Evolutionary conservation across 35 echinoderm and acorn worm genomes (phyloP), one percentile per base, ranked within the genome.

Genomic region (Diadema setosum): DNA sequence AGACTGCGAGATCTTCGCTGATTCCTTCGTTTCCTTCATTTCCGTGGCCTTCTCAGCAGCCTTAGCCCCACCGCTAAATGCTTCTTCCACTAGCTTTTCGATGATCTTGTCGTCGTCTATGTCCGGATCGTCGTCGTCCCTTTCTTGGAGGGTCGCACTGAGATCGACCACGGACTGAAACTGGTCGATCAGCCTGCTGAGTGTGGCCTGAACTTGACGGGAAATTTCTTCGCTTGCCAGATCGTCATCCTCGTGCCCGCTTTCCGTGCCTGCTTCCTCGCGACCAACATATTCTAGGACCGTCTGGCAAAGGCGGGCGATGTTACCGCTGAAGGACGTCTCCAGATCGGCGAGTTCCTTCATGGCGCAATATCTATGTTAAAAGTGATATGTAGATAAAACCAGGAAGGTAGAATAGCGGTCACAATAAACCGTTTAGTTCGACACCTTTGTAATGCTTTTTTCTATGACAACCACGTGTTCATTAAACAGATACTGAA

Each of bases 101-200:
- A 82, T 83, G 40, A 55, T 70, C 70, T 58, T 61, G 6, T 90
- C 88, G 12, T 18, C 61, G 12, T 45, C 88, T 2, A 45, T 20
- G 31, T 12, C 41, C 6, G 20, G 33, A 7, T 39, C 43, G 1
- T 76, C 25, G 21, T 85, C 82, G 30, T 39, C 61, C 16, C 88
- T 41, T 1, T 87, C 49, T 27, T 90, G 44, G 25, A 91, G 65
- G 14, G 58, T 86, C 6, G 89, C 50, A 26, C 89, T 95, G 37
- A 95, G 69, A 33, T 88, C 89, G 27, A 95, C 81, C 83, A 95
- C 90, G 8, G 89, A 95, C n/a, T 91, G 58, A 31, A 95, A 95
- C 46, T 95, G 93, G 42, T 95, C 93, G 59, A 84, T 83, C 30
- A 95, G 78, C 15, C 89, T 76, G 58, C 61, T 81, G 24, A 95